Conservation (phyloP, 2,113 vertebrate species). For the Sturnus vulgaris region DNA sequence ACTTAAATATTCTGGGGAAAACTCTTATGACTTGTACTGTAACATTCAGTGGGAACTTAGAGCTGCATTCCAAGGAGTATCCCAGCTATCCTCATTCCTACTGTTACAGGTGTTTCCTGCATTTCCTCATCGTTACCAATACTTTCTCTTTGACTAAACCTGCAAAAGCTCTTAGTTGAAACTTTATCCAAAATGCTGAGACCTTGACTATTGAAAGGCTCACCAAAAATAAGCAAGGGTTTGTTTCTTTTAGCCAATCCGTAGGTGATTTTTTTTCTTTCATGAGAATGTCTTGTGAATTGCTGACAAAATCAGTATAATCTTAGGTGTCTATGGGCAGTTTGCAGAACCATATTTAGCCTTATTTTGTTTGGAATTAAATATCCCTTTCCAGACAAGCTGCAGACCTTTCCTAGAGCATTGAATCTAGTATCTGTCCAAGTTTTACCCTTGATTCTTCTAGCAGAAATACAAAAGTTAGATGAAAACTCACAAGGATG, state of each 20-base stretch:
- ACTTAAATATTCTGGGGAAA: neutral
- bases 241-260: neutral
- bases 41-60: neutral
- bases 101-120: neutral
- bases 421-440: fast-evolving
- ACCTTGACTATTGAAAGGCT: neutral
- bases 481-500: fast-evolving
- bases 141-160: neutral
- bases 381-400: neutral
- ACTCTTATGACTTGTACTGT: neutral
- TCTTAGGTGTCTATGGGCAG: neutral
- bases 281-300: neutral
- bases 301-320: neutral
- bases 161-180: neutral
- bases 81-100: neutral
- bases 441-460: neutral
- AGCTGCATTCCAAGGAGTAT: neutral
- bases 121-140: neutral
- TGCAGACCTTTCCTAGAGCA: neutral
- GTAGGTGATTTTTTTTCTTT: neutral
- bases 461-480: fast-evolving
- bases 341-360: neutral
- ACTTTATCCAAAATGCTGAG: neutral
- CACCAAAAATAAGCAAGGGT: neutral
- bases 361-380: neutral